Conservation (phyloP, 2,888 invertebrate species). For the Schizotus pectinicornis region DNA sequence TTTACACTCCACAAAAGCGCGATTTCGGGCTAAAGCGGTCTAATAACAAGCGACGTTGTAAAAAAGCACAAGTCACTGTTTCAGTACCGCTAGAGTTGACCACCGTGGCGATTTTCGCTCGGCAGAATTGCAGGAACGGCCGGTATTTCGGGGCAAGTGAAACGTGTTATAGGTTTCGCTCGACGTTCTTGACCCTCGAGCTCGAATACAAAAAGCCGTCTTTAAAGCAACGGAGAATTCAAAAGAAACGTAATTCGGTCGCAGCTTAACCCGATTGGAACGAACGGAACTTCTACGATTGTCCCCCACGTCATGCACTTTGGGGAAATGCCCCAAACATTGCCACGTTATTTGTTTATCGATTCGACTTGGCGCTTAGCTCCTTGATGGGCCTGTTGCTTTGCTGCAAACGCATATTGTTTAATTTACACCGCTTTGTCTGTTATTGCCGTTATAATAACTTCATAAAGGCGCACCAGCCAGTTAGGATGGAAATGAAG, state of each 20-base stretch:
- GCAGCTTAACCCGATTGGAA: constrained; percentile 33
- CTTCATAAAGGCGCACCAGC: constrained; percentile 1
- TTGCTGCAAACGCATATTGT: constrained; percentile 34
- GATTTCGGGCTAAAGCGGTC: not conserved
- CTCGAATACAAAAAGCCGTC: constrained; percentile 17
- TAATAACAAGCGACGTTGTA: constrained; percentile 2
- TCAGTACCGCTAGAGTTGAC: too few species aligned
- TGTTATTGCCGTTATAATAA: constrained; percentile 17
- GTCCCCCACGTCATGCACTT: constrained; percentile 31
- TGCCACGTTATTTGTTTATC: constrained; percentile 26
- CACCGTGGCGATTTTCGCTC: too few species aligned
- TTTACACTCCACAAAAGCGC: not conserved
- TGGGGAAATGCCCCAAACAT: constrained; percentile 35
- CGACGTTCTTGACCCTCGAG: constrained; percentile 22
- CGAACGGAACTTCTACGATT: constrained; percentile 31
- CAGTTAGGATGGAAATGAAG: constrained; percentile 6
- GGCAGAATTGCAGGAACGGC: too few species aligned
- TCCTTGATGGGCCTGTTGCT: constrained; percentile 36
- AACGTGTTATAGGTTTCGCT: not conserved
- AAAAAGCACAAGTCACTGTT: too few species aligned
- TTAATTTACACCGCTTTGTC: constrained; percentile 21
- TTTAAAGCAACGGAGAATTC: constrained; percentile 29
- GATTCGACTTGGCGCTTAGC: constrained; percentile 24
- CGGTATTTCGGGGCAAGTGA: not conserved
- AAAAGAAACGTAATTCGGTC: constrained; percentile 35